Evolutionary conservation across 2,113 vertebrate genomes (phyloP).

Genomic region (Physeter macrocephalus): DNA sequence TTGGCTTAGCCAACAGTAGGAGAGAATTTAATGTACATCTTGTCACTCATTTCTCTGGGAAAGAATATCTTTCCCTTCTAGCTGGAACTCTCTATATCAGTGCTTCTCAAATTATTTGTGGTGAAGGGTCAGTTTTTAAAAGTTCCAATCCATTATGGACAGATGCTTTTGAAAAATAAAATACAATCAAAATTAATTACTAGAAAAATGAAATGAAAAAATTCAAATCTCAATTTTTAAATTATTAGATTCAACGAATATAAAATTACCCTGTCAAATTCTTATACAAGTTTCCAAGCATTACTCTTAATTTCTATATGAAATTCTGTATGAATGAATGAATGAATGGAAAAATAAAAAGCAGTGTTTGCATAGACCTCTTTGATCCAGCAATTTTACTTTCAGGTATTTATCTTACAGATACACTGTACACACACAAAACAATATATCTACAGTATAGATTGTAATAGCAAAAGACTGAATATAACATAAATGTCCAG

Average conservation of each 20-base stretch:
- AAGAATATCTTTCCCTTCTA: not conserved
- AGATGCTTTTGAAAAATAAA: constrained; percentile 23
- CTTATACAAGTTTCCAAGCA: not conserved
- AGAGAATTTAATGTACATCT: not conserved
- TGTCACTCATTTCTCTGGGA: not conserved
- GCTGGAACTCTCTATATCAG: not conserved
- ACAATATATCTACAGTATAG: not conserved
- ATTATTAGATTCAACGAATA: not conserved
- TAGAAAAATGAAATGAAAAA: not conserved
- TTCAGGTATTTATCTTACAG: not conserved
- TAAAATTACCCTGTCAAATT: not conserved
- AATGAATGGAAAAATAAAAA: not conserved
- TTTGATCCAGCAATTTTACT: not conserved
- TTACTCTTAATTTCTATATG: not conserved
- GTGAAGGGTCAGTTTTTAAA: not conserved
- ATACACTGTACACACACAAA: not conserved
- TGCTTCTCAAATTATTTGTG: not conserved
- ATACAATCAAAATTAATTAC: not conserved
- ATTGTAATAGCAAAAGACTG: not conserved
- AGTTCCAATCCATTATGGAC: not conserved
- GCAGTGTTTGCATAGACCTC: not conserved
- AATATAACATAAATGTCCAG: not conserved
- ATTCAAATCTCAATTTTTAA: not conserved
- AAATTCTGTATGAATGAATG: not conserved
- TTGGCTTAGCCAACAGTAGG: not conserved